These are phyloP conservation scores for Xanthostigma xanthostigma DNA, from an alignment of 2,888 invertebrate species.

Conservation along the genomic window DNA sequence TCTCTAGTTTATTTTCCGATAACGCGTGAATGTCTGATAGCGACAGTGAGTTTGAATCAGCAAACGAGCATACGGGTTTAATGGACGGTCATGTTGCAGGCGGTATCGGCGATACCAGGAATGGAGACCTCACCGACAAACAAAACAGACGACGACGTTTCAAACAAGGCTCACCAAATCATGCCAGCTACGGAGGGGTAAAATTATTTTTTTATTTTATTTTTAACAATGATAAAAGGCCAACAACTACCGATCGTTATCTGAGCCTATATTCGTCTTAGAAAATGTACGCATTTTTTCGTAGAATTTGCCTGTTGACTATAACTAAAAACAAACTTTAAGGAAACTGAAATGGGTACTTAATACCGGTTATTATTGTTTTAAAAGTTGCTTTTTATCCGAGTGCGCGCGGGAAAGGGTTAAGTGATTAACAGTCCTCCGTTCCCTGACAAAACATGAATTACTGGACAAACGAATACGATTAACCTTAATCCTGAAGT, in stretches of 20 bases:
- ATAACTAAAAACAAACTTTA: too few species aligned
- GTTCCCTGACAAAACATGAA: too few species aligned
- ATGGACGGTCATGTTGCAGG: constrained; percentile 71
- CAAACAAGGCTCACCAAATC: constrained; percentile 32
- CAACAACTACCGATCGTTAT: constrained; percentile 30
- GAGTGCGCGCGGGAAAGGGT: too few species aligned
- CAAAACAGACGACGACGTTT: constrained; percentile 39
- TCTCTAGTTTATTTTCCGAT: background rate
- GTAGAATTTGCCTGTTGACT: too few species aligned
- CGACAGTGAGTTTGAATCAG: constrained; percentile 39
- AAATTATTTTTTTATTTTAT: constrained; percentile 3
- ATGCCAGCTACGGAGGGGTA: constrained; percentile 34
- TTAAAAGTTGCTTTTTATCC: too few species aligned
- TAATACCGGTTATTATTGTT: too few species aligned
- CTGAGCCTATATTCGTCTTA: constrained; percentile 11
- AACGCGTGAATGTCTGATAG: constrained; percentile 25
- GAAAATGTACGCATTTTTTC: too few species aligned
- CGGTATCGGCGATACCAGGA: constrained; percentile 36
- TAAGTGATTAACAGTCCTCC: too few species aligned
- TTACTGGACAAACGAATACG: too few species aligned
- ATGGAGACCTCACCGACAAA: constrained; percentile 36
- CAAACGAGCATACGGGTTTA: constrained; percentile 63
- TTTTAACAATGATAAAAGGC: too few species aligned
- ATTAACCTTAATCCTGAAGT: too few species aligned
- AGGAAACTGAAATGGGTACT: too few species aligned